Evolutionary conservation across 2,888 invertebrate genomes (phyloP).

Genomic region (Neoitamus cyanurus): DNA sequence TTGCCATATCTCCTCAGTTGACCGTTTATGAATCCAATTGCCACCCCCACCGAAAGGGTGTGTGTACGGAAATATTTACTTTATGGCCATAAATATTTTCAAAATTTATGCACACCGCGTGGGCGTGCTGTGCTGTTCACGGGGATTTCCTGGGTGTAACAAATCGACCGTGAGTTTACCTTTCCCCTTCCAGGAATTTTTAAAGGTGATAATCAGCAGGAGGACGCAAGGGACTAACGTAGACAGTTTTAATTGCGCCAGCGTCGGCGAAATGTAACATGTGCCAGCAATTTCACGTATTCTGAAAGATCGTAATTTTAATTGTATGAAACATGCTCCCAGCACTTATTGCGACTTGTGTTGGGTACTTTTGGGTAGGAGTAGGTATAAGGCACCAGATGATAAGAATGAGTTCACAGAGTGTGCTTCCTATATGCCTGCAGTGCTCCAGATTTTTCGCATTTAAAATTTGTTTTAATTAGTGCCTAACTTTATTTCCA

Average conservation of each 20-base stretch:
- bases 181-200: neutral
- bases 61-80: neutral
- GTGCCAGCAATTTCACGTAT: conserved; percentile 22
- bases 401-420: conserved; percentile 3
- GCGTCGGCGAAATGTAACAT: neutral
- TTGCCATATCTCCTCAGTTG: neutral
- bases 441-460: neutral
- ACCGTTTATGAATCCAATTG: neutral
- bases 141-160: neutral
- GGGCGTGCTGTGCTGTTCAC: neutral
- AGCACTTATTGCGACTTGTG: conserved; percentile 7
- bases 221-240: neutral
- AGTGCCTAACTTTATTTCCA: neutral
- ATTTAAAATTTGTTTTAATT: conserved; percentile 20
- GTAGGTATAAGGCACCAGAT: neutral
- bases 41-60: neutral
- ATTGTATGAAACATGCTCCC: conserved; percentile 18
- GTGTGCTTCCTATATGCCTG: neutral
- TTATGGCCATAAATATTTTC: neutral
- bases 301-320: conserved; percentile 22
- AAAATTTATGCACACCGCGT: neutral
- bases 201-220: neutral
- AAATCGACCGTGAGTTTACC: neutral
- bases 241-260: conserved; percentile 10
- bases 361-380: neutral